A percentile compares a stretch with the other conserved stretches of the same genome.
Evolutionary conservation across 2,888 invertebrate genomes (phyloP).

Genomic region (Neoitamus cyanurus): DNA sequence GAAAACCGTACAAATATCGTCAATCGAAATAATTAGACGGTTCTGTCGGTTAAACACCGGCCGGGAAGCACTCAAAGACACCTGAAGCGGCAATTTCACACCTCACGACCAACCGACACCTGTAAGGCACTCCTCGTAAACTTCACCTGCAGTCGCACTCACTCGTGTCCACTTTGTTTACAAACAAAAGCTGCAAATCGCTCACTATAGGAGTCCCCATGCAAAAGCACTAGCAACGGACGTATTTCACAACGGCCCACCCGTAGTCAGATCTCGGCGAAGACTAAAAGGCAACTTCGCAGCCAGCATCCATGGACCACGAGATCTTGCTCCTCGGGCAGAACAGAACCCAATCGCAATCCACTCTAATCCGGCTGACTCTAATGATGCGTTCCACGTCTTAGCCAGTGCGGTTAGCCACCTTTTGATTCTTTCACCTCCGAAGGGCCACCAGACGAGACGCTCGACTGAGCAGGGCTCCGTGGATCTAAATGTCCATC

Average conservation of each 20-base stretch:
- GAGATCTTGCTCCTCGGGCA: neutral
- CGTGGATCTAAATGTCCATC: neutral
- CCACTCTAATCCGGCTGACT: neutral
- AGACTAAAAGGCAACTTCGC: slow-evolving; percentile 12
- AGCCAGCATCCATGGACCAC: neutral
- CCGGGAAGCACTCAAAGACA: slow-evolving; percentile 28
- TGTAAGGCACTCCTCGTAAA: neutral
- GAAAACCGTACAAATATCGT: neutral
- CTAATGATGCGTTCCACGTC: slow-evolving; percentile 41
- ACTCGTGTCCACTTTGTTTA: slow-evolving; percentile 18
- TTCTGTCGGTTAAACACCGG: slow-evolving; percentile 9
- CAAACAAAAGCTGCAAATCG: slow-evolving; percentile 28
- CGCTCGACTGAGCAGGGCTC: neutral
- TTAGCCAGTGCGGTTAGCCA: neutral
- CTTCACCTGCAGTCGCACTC: slow-evolving; percentile 6
- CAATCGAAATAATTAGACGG: slow-evolving; percentile 18
- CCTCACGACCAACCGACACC: slow-evolving; percentile 11
- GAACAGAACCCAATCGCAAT: neutral
- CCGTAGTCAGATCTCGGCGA: slow-evolving; percentile 31
- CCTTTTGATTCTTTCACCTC: neutral
- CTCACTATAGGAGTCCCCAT: neutral
- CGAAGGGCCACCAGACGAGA: neutral
- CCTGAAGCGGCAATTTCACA: slow-evolving; percentile 23
- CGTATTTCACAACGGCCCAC: neutral
- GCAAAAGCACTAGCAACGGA: neutral